phyloP scores from a whole-genome alignment of 2,113 vertebrate species.

The Illadopsis cleaveri region DNA sequence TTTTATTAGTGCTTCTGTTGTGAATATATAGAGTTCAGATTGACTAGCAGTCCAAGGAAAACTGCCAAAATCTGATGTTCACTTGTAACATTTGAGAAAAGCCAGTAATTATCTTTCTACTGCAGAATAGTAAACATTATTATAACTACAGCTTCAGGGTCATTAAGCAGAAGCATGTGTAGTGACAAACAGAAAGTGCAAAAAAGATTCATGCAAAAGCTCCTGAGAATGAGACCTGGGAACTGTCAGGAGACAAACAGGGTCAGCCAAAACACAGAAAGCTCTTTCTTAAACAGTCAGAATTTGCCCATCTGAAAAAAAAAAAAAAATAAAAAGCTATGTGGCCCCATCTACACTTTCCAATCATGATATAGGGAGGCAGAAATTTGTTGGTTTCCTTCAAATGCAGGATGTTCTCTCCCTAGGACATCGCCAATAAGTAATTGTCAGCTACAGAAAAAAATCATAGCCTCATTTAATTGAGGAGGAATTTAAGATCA shows the following conservation, averaged over 20 bases:
- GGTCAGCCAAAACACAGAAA: background rate
- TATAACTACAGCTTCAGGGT: background rate
- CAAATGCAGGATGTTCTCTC: background rate
- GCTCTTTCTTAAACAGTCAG: background rate
- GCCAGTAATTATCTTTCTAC: background rate
- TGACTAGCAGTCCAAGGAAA: background rate
- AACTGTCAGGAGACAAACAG: background rate
- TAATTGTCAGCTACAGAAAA: background rate
- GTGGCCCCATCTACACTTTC: background rate
- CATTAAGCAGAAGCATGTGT: background rate
- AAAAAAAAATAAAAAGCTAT: background rate
- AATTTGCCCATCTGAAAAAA: background rate
- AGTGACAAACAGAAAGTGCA: background rate
- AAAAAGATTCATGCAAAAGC: background rate
- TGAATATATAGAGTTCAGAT: background rate
- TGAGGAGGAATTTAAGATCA: background rate
- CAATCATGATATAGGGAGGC: fast-evolving
- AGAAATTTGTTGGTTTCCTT: background rate
- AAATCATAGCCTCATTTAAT: background rate
- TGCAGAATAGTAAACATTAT: slow-evolving; percentile 1
- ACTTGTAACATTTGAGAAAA: background rate
- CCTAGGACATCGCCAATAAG: background rate
- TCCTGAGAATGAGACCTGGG: background rate
- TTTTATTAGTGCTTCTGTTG: background rate
- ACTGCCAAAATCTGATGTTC: slow-evolving; percentile 8